Evolutionary conservation across 2,888 invertebrate genomes (phyloP).

Genomic region (Torymus texanus): DNA sequence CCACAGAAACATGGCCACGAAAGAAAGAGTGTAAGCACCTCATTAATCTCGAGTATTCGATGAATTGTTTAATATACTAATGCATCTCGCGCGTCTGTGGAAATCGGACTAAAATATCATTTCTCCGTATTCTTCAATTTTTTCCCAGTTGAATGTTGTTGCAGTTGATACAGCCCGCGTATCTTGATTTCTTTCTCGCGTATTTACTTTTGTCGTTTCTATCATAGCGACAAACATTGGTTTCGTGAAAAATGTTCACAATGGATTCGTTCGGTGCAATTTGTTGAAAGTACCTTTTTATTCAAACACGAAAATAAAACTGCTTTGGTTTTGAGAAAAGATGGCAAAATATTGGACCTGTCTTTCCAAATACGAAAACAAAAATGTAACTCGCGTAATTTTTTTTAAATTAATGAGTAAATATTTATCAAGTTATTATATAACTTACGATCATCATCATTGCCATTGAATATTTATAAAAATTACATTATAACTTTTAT

Average conservation of each 20-base stretch:
- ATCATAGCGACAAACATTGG: background rate
- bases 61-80: constrained; percentile 55
- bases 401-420: background rate
- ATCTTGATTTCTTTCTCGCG: background rate
- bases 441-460: too few species aligned
- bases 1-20: background rate
- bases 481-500: too few species aligned
- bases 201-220: background rate
- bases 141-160: background rate
- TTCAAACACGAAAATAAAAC: too few species aligned
- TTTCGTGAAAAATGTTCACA: constrained; percentile 38
- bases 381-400: constrained; percentile 4
- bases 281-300: constrained; percentile 17
- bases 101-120: constrained; percentile 29
- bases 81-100: constrained; percentile 31
- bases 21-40: background rate
- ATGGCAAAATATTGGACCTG: background rate
- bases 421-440: too few species aligned
- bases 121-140: background rate
- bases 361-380: background rate
- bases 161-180: background rate
- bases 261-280: constrained; percentile 7
- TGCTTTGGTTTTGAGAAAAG: background rate
- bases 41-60: constrained; percentile 33
- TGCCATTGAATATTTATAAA: too few species aligned